A percentile compares a stretch with the other conserved stretches of the same genome.
phyloP scores from a whole-genome alignment of 2,888 invertebrate species.

The Acanthosepion pharaonis region DNA sequence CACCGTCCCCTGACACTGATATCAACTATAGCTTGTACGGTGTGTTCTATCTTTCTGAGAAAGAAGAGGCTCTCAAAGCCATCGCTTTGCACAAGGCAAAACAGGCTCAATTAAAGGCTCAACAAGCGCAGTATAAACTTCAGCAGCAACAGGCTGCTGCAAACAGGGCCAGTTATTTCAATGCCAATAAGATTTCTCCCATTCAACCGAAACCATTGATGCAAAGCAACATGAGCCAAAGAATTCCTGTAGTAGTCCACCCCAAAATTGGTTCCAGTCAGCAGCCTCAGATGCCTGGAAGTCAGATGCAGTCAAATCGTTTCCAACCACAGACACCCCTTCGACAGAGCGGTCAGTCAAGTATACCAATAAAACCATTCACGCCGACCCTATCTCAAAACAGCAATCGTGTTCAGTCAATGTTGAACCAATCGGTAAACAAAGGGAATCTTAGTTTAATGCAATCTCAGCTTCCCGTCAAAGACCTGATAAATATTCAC shows the following conservation, averaged over 20 bases:
- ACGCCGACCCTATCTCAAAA: neutral
- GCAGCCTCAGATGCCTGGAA: neutral
- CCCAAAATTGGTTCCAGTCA: constrained; percentile 11
- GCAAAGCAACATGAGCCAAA: constrained; percentile 5
- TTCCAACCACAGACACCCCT: neutral
- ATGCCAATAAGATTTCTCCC: constrained; percentile 37
- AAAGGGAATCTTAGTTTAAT: neutral
- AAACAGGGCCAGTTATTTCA: constrained; percentile 23
- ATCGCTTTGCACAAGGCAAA: constrained; percentile 25
- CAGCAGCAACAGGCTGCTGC: constrained; percentile 37
- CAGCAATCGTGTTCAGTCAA: neutral
- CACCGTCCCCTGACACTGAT: constrained; percentile 77
- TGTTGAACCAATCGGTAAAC: neutral
- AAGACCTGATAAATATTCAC: constrained; percentile 41
- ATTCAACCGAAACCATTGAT: constrained; percentile 37
- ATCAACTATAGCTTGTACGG: constrained; percentile 68
- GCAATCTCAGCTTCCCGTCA: constrained; percentile 2
- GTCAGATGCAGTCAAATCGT: neutral
- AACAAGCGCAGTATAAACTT: constrained; percentile 25
- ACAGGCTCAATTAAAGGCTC: constrained; percentile 17
- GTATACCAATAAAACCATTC: neutral
- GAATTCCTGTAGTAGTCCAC: constrained; percentile 45
- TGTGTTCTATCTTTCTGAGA: constrained; percentile 61
- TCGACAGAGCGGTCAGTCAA: neutral
- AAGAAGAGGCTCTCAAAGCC: constrained; percentile 36